Base-by-base conservation (phyloP, 1,140 invertebrate genomes). In the Megathymus violae region DNA sequence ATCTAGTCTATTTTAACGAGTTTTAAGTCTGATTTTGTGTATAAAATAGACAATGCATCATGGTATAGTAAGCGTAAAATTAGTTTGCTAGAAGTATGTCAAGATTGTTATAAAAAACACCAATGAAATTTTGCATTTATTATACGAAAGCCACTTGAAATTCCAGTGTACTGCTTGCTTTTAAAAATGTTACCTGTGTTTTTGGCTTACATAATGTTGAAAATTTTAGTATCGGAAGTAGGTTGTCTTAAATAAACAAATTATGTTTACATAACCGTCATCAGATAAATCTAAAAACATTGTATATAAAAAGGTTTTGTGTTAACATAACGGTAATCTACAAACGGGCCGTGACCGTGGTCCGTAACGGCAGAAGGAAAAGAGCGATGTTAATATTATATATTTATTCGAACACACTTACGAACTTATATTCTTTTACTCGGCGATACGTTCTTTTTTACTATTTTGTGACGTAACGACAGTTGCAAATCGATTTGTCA, bases 401-500 rank as follows among this genome's bases (percentile, higher is more conserved):
- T 25, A 47, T 47, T 31, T 46, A 27, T 47, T 3, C 2, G 46
- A 13, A 19, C 7, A 17, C 36, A 54, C 34, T 36, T 54, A 43
- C 36, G 17, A 15, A 38, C 19, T 25, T 34, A 11, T 17, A 41
- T 25, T 10, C 27, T 43, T 41, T n/a, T 43, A 9, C 11, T 1
- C 9, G 27, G 7, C 7, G 3, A 25, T 13, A 54, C 19, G 22
- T 31, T 1, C 1, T 31, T 7, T 31, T 7, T 7, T 9, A 9
- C 6, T 25, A 31, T 31, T 31, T 7, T 7, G n/a, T 58, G 60
- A 38, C 46, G 50, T 48, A 46, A 70, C 34, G 47, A 34, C 40
- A 54, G 62, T 65, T 41, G 64, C 64, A 50, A 69, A 73, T 73
- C 67, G 64, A 59, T 69, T 63, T 64, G 58, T 51, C 62, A 46